These are phyloP conservation scores for Bos javanicus DNA, from an alignment of 2,113 vertebrate species.

Conservation along the genomic window DNA sequence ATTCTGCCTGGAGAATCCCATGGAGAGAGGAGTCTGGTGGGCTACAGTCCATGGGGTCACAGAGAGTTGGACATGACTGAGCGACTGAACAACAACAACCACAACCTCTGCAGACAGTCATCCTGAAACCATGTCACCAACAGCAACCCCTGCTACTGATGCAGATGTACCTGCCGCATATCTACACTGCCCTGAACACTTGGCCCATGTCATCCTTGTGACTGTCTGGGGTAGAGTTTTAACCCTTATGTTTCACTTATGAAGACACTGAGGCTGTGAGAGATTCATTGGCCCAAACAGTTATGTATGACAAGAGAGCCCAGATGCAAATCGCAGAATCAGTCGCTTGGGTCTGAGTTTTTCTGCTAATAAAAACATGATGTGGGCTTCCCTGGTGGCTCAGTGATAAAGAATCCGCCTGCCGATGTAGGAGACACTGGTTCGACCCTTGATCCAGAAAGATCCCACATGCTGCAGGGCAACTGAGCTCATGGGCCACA, in stretches of 20 bases:
- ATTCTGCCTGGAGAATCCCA: neutral
- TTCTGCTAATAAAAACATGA: neutral
- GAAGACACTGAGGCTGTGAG: neutral
- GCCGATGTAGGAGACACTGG: neutral
- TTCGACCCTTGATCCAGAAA: neutral
- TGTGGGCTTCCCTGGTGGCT: neutral
- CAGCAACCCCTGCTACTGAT: neutral
- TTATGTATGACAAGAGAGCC: neutral
- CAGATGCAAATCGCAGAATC: neutral
- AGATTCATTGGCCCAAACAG: neutral
- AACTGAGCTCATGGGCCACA: neutral
- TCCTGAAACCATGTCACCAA: neutral
- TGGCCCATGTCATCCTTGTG: rapidly evolving
- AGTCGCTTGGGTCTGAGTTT: neutral
- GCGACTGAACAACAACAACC: neutral
- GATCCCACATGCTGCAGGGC: neutral
- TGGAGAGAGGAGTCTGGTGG: neutral
- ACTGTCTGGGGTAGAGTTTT: neutral
- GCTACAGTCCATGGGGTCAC: neutral
- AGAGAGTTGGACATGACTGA: neutral
- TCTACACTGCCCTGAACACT: neutral
- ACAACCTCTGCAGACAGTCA: neutral
- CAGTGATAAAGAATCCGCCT: neutral
- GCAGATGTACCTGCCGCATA: neutral
- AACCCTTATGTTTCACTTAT: neutral